Evolutionary conservation across 2,888 invertebrate genomes (phyloP), one percentile per base, ranked within the genome.

Genomic region (Temnothorax unifasciatus): DNA sequence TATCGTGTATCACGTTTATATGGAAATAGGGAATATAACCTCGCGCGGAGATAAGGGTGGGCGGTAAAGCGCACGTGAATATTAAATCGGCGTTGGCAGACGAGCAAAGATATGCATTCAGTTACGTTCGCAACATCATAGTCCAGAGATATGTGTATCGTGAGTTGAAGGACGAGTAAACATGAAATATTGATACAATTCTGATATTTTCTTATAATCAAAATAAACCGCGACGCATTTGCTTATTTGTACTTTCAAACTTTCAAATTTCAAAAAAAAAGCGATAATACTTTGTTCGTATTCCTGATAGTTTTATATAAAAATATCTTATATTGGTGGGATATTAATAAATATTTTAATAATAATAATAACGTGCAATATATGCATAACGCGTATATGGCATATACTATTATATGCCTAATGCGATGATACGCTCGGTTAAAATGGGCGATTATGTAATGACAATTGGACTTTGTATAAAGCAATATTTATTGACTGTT

Each of bases 31-130:
- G 44, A 47, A 76, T 74, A 83, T 54, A 86, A 85, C 74, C 66
- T 64, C 29, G 47, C 29, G 47, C 25, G 54, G 15, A 77, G 83
- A 86, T 85, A 86, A 86, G 75, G 66, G 57, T 41, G 38, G 18
- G 57, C 41, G 73, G 61, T 84, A 83, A 86, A 88, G 81, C 59
- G 82, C 63, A 84, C 83, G 90, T 75, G 88, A 89, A 89, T 90
- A 85, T 88, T 89, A 89, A 90, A 89, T 85, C 85, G 81, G 4
- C 57, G 68, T 59, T 74, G 38, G 84, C 79, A 66, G 71, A 57
- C 59, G 54, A 57, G 74, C 73, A 29, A 15, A 71, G 29, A 74
- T 69, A 84, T 64, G 29, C 69, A 61, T 64, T 75, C 64, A 41
- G 52, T 76, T 63, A 76, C 1, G 29, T 69, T 44, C 29, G 71